Base-by-base conservation (phyloP, 2,888 invertebrate genomes). In the Drosophila peninsularis region DNA sequence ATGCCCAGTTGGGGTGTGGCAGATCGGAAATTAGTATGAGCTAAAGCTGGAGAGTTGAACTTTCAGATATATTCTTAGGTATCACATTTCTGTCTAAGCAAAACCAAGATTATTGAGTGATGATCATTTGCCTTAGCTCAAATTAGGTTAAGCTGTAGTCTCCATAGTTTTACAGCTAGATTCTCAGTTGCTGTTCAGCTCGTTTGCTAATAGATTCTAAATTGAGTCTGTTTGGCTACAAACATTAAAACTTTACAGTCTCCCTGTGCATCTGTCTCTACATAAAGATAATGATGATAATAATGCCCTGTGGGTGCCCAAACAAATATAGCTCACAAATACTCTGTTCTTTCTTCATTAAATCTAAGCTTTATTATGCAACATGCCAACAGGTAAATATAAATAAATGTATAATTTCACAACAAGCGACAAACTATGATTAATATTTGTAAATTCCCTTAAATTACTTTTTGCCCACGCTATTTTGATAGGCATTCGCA, bases 381-480 rank as follows among this genome's bases (percentile, higher is more conserved):
- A 39, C 30, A 32, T 44, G 2, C 1, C 7, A 19, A 9, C 4
- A 42, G 7, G 21, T 45, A 42, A 17, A n/a, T 13, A 39, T 24
- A 42, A 17, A 47, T 17, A 24, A 21, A n/a, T 10, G n/a, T 52
- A 21, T 32, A 67, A 17, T n/a, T 34, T 54, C 24, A 34, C 11
- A 53, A 37, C 17, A 14, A 36, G n/a, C 56, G 21, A 21, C 27
- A n/a, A 44, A 27, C 45, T 45, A 27, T n/a, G n/a, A 27, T n/a
- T 45, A 27, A 27, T 45, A 27, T 10, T n/a, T 10, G 7, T 2
- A 21, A 50, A 34, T 50, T 21, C 14, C 2, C 19, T 0, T 14
- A 74, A 85, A 6, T 14, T 78, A 85, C 44, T 89, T 87, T 57
- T 75, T 86, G 6, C 89, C 85, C 19, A 1, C 73, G 52, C 66